These are phyloP conservation scores for Oryzias javanicus DNA, from an alignment of 2,113 vertebrate genomes.

Conservation along the genomic window DNA sequence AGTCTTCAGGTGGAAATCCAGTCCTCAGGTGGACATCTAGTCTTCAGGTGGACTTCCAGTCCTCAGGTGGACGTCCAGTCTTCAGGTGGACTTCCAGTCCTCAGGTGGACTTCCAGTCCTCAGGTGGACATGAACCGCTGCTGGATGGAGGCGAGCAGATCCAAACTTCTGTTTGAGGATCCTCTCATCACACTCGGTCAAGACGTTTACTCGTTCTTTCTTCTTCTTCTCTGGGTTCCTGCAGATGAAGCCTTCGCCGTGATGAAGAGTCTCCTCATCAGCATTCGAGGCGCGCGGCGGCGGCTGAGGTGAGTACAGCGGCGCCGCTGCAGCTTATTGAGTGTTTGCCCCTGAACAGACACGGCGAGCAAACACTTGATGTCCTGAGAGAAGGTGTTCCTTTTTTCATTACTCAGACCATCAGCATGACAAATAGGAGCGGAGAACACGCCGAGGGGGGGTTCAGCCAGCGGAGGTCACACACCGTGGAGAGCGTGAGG, in stretches of 20 bases:
- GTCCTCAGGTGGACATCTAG: too few species aligned
- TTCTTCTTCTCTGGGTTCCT: background rate
- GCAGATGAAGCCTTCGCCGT: background rate
- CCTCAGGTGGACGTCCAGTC: too few species aligned
- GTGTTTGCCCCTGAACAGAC: conserved; percentile 10
- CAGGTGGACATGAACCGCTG: too few species aligned
- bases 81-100: too few species aligned
- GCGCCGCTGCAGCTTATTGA: conserved; percentile 4
- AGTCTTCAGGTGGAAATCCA: too few species aligned
- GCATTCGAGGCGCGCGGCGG: background rate
- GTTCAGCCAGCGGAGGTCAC: conserved; percentile 40
- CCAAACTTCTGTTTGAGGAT: too few species aligned
- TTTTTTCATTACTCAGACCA: conserved; percentile 57
- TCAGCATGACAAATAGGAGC: conserved; percentile 64
- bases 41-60: too few species aligned
- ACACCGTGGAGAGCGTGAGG: conserved; percentile 40
- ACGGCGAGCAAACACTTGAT: conserved; percentile 3
- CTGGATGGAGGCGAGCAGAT: too few species aligned
- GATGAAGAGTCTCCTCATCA: background rate
- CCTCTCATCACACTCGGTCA: too few species aligned
- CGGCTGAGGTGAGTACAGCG: conserved; percentile 3
- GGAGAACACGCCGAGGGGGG: conserved; percentile 50
- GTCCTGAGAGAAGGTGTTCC: background rate
- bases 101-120: too few species aligned
- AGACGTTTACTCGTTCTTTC: too few species aligned